phyloP scores from a whole-genome alignment of 2,888 invertebrate genomes.

The Malthinus flaveolus region DNA sequence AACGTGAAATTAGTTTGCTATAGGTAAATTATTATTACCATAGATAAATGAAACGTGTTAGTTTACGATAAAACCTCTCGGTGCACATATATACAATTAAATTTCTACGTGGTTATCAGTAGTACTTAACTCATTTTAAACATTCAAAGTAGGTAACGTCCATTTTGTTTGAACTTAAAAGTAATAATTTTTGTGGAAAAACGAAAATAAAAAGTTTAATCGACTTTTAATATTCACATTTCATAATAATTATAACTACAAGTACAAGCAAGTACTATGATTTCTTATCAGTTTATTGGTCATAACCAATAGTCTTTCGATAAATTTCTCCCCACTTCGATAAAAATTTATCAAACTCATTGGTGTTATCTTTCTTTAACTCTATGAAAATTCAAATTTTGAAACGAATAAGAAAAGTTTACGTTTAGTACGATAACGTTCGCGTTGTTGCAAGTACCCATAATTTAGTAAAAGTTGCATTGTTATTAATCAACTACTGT shows the following conservation, averaged over 20 bases:
- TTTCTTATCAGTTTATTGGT: constrained; percentile 47
- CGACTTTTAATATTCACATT: constrained; percentile 2
- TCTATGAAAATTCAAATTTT: not conserved
- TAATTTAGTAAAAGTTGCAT: no score
- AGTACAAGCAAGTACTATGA: constrained; percentile 27
- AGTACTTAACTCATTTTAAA: constrained; percentile 7
- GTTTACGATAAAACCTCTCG: constrained; percentile 6
- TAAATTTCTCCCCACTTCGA: constrained; percentile 23
- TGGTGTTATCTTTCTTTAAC: constrained; percentile 6
- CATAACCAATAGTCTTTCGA: constrained; percentile 37
- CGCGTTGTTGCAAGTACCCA: no score
- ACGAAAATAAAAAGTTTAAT: no score
- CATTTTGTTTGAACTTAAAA: no score
- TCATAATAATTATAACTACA: no score
- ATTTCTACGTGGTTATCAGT: constrained; percentile 3
- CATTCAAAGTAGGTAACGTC: not conserved
- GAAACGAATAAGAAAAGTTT: constrained; percentile 3
- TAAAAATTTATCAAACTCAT: not conserved
- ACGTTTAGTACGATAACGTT: not conserved
- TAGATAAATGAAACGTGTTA: constrained; percentile 2
- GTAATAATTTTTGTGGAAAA: no score
- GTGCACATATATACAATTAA: not conserved
- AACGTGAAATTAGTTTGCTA: no score
- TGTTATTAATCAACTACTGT: no score
- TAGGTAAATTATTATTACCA: no score